Evolutionary conservation across 2,888 invertebrate genomes (phyloP).

Genomic region (Physocephala rufipes): DNA sequence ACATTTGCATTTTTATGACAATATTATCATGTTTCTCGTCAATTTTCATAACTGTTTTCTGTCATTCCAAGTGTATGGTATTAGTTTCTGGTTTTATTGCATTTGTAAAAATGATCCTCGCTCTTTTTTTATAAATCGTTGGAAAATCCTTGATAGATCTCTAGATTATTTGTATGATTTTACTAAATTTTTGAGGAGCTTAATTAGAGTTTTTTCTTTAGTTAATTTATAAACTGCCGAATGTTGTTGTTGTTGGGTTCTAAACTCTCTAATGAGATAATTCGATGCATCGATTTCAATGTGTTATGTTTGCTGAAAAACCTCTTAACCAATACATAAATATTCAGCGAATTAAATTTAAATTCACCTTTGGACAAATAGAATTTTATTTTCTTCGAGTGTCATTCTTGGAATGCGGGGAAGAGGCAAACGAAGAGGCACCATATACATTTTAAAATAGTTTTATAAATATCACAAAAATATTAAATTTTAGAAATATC

Average conservation of each 20-base stretch:
- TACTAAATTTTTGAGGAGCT: constrained; percentile 8
- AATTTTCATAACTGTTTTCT: constrained; percentile 3
- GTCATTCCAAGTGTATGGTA: not conserved
- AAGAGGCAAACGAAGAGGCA: too few relatives aligned
- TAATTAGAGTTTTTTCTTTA: not conserved
- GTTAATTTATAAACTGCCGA: not conserved
- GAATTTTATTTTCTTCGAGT: too few relatives aligned
- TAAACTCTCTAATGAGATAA: too few relatives aligned
- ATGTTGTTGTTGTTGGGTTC: too few relatives aligned
- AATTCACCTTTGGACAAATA: too few relatives aligned
- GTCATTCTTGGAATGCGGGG: too few relatives aligned
- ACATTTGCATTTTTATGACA: not conserved
- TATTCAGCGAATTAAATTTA: too few relatives aligned
- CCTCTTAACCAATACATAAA: too few relatives aligned
- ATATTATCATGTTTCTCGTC: not conserved
- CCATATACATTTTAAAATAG: not conserved
- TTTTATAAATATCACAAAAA: not conserved
- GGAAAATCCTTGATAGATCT: not conserved
- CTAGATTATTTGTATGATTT: not conserved
- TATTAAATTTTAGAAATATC: not conserved
- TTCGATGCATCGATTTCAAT: too few relatives aligned
- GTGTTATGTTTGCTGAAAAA: too few relatives aligned
- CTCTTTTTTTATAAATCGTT: not conserved
- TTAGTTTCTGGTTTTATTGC: not conserved
- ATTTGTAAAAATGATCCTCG: not conserved